Conservation (phyloP, 2,797 vertebrate species). For the Graptemys geographica region DNA sequence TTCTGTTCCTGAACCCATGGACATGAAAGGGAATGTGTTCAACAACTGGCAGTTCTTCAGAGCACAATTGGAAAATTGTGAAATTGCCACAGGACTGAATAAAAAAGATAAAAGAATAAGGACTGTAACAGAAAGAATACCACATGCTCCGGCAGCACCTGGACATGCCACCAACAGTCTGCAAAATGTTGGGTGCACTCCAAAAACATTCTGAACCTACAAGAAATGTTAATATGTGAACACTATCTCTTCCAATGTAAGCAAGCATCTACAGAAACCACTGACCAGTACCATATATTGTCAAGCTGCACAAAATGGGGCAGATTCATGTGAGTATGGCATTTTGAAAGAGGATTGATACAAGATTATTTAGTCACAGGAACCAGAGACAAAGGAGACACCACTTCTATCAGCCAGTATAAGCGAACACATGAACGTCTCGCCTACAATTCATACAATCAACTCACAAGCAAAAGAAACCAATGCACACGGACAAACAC, state of each 20-base stretch:
- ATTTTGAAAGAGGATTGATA: background rate
- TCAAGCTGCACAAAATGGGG: background rate
- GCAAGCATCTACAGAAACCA: background rate
- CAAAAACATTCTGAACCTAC: background rate
- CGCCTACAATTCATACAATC: no score
- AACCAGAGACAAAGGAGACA: background rate
- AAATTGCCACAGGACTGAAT: background rate
- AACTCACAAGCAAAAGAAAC: no score
- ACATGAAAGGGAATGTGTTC: background rate
- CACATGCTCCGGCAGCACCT: background rate
- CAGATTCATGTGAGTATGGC: background rate
- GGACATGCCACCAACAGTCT: background rate
- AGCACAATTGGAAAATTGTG: background rate
- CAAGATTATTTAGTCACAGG: background rate
- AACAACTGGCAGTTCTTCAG: background rate
- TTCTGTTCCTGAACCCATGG: background rate
- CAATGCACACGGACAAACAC: no score
- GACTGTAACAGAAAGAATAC: background rate
- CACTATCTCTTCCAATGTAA: background rate
- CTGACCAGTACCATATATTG: background rate
- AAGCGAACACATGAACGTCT: no score
- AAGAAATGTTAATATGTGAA: background rate
- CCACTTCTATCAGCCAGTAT: no score
- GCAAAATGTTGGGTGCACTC: background rate
- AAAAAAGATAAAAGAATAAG: background rate